A percentile compares a stretch with the other conserved stretches of the same genome.
These are phyloP conservation scores for Bombus affinis DNA, from an alignment of 1,140 invertebrate species.

Conservation along the genomic window DNA sequence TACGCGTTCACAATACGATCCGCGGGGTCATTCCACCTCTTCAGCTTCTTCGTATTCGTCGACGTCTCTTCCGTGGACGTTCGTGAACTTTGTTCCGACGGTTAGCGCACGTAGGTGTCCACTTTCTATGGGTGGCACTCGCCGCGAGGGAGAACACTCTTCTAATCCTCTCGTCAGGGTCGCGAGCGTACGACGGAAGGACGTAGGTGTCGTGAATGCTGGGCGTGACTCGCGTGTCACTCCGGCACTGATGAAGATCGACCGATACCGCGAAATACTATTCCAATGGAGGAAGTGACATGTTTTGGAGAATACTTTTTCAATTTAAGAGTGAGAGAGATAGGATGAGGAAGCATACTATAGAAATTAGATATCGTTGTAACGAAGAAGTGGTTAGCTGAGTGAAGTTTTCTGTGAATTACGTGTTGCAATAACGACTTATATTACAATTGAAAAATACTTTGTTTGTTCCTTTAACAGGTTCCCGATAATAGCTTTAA, in stretches of 20 bases:
- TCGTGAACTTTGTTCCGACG: conserved; percentile 62
- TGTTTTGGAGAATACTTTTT: not conserved
- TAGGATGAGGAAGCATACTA: not conserved
- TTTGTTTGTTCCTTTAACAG: not conserved
- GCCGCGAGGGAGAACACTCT: not conserved
- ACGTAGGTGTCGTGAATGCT: conserved; percentile 42
- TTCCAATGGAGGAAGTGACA: not conserved
- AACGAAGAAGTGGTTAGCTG: no score
- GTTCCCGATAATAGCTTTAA: no score
- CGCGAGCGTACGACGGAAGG: conserved; percentile 31
- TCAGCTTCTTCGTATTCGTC: conserved; percentile 54
- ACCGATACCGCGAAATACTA: not conserved
- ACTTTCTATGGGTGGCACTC: conserved; percentile 1
- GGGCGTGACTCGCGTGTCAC: conserved; percentile 49
- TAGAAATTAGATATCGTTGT: not conserved
- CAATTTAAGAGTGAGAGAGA: no score
- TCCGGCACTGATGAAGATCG: conserved; percentile 4
- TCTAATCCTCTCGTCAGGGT: conserved; percentile 25
- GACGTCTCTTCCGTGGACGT: conserved; percentile 44
- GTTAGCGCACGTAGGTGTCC: conserved; percentile 5
- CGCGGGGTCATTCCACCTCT: conserved; percentile 69
- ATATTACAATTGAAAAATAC: not conserved
- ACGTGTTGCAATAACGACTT: not conserved
- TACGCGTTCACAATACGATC: conserved; percentile 68
- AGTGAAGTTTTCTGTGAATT: not conserved